phyloP scores from a whole-genome alignment of 2,797 vertebrate genomes.

The Aratinga solstitialis region DNA sequence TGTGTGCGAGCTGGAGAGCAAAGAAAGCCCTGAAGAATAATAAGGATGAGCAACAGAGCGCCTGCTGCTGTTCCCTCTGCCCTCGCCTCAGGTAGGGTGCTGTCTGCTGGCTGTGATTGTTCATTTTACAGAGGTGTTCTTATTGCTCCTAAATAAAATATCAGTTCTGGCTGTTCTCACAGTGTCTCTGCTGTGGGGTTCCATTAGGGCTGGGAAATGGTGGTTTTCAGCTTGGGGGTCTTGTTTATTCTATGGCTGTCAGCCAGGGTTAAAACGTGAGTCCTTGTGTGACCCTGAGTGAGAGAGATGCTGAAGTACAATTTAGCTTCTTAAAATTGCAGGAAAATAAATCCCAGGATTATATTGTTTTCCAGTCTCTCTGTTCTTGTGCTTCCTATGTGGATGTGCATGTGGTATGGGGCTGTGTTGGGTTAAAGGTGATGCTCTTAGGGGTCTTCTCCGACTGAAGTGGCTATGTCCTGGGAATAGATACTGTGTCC shows the following conservation, averaged over 20 bases:
- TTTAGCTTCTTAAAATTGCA: neutral
- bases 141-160: neutral
- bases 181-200: accelerated
- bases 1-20: neutral
- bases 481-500: neutral
- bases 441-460: neutral
- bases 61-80: neutral
- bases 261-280: accelerated
- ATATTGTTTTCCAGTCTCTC: accelerated
- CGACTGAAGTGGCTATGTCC: neutral
- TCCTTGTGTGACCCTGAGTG: neutral
- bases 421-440: neutral
- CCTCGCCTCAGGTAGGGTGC: neutral
- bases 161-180: accelerated
- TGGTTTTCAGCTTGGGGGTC: neutral
- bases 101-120: neutral
- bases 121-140: neutral
- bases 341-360: neutral
- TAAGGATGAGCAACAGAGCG: neutral
- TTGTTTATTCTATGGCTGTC: neutral
- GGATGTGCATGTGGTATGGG: accelerated
- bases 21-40: neutral
- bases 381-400: accelerated
- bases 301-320: neutral
- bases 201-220: neutral